A percentile compares a stretch with the other conserved stretches of the same genome.
Evolutionary conservation across 2,113 vertebrate species (phyloP).

Genomic region (Stigmatopora argus): DNA sequence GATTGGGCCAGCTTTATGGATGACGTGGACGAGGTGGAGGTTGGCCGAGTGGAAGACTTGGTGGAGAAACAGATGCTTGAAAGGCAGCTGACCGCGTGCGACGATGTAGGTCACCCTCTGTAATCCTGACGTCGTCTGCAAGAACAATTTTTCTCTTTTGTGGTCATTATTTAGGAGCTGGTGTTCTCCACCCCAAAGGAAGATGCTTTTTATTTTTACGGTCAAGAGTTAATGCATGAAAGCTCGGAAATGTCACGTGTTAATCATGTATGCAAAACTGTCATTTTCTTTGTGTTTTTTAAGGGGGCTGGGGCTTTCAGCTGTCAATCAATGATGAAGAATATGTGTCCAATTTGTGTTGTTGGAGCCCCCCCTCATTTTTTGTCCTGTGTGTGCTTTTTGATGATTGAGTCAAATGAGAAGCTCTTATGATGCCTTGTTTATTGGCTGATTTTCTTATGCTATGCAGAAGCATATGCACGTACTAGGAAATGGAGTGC

Average conservation of each 20-base stretch:
- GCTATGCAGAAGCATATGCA: not conserved
- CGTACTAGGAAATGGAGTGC: not conserved
- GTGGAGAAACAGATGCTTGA: constrained; percentile 73
- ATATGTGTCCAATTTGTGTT: not conserved
- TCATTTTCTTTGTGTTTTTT: no score
- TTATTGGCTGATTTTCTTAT: not conserved
- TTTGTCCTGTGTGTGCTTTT: not conserved
- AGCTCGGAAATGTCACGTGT: no score
- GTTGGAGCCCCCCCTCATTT: not conserved
- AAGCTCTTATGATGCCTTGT: not conserved
- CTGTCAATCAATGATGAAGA: no score
- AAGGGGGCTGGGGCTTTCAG: no score
- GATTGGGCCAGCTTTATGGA: constrained; percentile 94
- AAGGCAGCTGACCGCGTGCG: constrained; percentile 54
- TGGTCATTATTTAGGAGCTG: no score
- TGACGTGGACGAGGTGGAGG: constrained; percentile 85
- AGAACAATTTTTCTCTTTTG: not conserved
- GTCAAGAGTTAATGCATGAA: no score
- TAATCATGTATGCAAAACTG: no score
- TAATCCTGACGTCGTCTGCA: not conserved
- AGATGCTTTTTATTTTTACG: no score
- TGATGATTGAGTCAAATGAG: not conserved
- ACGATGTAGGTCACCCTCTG: constrained; percentile 61
- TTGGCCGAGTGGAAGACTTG: constrained; percentile 66
- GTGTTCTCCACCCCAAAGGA: no score